These are phyloP conservation scores for Myoxocephalus aenaeus DNA, from an alignment of 2,797 vertebrate genomes.

Conservation along the genomic window DNA sequence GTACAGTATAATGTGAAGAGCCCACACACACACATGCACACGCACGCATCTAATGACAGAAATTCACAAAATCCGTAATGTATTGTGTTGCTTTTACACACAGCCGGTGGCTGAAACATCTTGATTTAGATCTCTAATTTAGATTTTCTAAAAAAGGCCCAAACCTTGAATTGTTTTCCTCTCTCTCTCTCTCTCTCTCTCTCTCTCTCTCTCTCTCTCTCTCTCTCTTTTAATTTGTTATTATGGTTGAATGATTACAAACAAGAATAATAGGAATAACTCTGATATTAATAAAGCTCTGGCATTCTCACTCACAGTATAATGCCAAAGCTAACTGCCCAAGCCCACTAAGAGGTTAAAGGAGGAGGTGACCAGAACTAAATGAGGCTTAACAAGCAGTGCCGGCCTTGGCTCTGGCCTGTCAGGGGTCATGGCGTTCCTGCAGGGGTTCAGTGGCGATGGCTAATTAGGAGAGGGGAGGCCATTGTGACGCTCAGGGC, in stretches of 20 bases:
- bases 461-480: conserved; percentile 65
- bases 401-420: conserved; percentile 10
- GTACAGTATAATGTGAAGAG: no score
- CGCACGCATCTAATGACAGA: neutral
- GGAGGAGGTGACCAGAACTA: conserved; percentile 10
- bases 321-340: neutral
- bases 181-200: no score
- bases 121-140: no score
- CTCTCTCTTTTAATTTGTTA: no score
- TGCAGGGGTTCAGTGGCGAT: conserved; percentile 19
- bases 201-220: no score
- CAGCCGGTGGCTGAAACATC: conserved; percentile 16
- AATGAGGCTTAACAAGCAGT: conserved; percentile 31
- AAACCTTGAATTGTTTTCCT: no score
- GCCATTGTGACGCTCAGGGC: conserved; percentile 31
- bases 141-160: no score
- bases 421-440: conserved; percentile 8
- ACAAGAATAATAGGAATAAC: no score
- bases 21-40: no score
- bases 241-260: no score
- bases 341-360: conserved; percentile 5
- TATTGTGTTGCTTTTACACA: conserved; percentile 9
- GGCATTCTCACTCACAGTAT: neutral
- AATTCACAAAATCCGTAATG: neutral
- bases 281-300: neutral